Evolutionary conservation across 37 sponge, comb jelly and placozoan species (phyloP).

Genomic region (Beroe forskalii): DNA sequence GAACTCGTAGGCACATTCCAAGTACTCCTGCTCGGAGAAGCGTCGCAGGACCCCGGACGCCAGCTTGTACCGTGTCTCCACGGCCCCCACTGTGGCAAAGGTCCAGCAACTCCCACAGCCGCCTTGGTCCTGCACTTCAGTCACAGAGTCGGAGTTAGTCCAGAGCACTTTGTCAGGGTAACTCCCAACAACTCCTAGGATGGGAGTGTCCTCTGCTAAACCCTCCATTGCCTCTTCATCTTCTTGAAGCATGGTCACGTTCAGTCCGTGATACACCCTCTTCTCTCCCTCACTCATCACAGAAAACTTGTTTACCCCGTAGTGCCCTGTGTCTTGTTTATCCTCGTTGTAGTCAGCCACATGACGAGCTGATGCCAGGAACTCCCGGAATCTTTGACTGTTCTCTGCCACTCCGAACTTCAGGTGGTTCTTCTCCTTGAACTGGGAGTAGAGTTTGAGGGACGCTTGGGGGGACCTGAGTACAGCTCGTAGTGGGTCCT

Average conservation of each 20-base stretch:
- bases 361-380: too few relatives aligned
- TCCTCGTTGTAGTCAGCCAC: too few relatives aligned
- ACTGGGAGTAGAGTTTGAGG: too few relatives aligned
- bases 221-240: neutral
- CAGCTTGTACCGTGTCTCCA: conserved; percentile 30
- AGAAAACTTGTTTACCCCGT: neutral
- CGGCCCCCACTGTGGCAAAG: conserved; percentile 24
- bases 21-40: conserved; percentile 61
- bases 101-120: conserved; percentile 44
- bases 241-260: neutral
- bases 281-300: neutral
- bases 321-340: too few relatives aligned
- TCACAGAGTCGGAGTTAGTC: neutral
- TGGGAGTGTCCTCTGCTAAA: neutral
- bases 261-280: neutral
- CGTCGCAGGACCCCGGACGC: neutral
- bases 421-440: too few relatives aligned
- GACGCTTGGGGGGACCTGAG: too few relatives aligned
- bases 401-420: too few relatives aligned
- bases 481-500: too few relatives aligned
- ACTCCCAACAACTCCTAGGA: too few relatives aligned
- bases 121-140: conserved; percentile 10
- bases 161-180: neutral
- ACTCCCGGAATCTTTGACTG: too few relatives aligned
- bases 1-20: conserved; percentile 50